These are phyloP conservation scores for Ormyrus pomaceus DNA, from an alignment of 2,888 invertebrate species.

Conservation along the genomic window DNA sequence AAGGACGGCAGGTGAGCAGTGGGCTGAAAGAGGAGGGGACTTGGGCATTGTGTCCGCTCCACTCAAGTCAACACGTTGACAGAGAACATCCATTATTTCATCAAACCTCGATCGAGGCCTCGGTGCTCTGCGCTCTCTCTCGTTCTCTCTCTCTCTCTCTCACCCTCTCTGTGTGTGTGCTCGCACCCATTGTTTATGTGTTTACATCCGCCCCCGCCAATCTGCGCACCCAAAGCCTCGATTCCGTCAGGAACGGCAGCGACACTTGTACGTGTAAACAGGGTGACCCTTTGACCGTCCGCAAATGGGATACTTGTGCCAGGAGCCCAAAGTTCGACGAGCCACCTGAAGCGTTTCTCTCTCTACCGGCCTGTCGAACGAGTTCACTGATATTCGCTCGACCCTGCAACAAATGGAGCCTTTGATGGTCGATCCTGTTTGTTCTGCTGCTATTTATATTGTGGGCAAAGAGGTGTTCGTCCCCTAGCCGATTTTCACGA, in stretches of 20 bases:
- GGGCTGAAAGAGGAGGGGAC: too few species aligned
- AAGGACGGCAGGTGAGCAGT: conserved; percentile 21
- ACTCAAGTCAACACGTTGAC: conserved; percentile 70
- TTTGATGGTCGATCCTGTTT: background rate
- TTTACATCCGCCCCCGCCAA: conserved; percentile 62
- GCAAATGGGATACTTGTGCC: conserved; percentile 54
- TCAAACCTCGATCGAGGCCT: conserved; percentile 64
- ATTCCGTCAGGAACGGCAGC: conserved; percentile 41
- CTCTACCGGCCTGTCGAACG: background rate
- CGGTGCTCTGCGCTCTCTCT: background rate
- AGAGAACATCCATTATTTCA: conserved; percentile 74
- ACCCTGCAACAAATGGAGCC: background rate
- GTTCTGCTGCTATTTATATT: background rate
- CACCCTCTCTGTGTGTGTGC: conserved; percentile 47
- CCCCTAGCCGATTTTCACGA: too few species aligned
- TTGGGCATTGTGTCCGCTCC: conserved; percentile 19
- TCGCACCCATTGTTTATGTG: conserved; percentile 62
- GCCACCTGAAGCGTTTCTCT: conserved; percentile 7
- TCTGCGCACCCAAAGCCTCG: background rate
- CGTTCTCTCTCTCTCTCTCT: too few species aligned
- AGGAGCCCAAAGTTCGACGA: background rate
- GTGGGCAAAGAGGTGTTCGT: too few species aligned
- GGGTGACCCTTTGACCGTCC: conserved; percentile 61
- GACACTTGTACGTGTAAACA: conserved; percentile 63
- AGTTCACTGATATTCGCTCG: background rate